Evolutionary conservation across 2,888 invertebrate genomes (phyloP), one percentile per base, ranked within the genome.

Genomic region (Beris morrisii): DNA sequence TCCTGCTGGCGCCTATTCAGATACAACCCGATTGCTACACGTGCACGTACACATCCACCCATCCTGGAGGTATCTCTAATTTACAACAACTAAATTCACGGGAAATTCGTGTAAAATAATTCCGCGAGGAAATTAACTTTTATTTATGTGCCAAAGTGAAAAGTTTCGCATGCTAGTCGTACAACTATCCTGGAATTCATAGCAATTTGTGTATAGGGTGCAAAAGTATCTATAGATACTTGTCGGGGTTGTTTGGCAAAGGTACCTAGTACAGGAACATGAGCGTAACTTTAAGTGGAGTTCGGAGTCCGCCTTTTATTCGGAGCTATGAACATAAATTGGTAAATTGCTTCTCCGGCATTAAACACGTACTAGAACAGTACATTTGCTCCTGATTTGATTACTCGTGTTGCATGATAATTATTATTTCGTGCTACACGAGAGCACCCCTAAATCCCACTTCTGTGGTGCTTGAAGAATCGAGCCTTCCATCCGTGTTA

Each of bases 351-450:
- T 57, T 50, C 50, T 52, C 59, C 43, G 54, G 67, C 67, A 67
- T 66, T 69, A 69, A 69, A 67, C 67, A 69, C 69, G 67, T 69
- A 67, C 66, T 66, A 53, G 59, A 66, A 67, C 65, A 66, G 67
- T 67, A 66, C 69, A 69, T 69, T 69, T 69, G 58, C 64, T 69
- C 57, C 55, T 69, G 69, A 69, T 69, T 69, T 68, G 69, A 69
- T 68, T 69, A 68, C 63, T 69, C 56, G 67, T 69, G 67, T 65
- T 69, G 69, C 69, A 69, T 69, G 67, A 65, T 69, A 69, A 69
- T 69, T 69, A 66, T 46, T 15, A 30, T 44, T 59, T 65, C 46
- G 50, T 50, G 50, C 38, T 61, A 65, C 45, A 52, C 32, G n/a
- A 32, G 38, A 22, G 46, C 48, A 38, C 9, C 38, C 38, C 38